Evolutionary conservation across 2,797 vertebrate genomes (phyloP).

Genomic region (Sebastes oblongus): DNA sequence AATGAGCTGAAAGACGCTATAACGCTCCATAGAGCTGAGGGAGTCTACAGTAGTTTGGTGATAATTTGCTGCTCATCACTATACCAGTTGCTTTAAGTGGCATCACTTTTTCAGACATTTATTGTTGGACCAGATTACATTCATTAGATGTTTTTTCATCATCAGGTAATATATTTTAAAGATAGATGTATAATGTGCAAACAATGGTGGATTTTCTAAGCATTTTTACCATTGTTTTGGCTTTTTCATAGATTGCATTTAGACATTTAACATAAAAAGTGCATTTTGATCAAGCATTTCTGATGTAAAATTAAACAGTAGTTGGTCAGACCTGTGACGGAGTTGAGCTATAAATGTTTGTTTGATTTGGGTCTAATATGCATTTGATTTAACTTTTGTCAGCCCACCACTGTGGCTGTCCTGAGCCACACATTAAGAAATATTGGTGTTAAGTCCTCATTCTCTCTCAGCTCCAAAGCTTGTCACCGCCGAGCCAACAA

Average conservation of each 20-base stretch:
- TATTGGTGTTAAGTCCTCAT: conserved; percentile 50
- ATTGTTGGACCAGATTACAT: not conserved
- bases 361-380: conserved; percentile 35
- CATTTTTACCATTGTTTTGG: not conserved
- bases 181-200: not conserved
- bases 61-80: not conserved
- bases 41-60: not conserved
- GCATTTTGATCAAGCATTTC: not conserved
- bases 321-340: conserved; percentile 10
- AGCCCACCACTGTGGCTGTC: conserved; percentile 28
- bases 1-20: not conserved
- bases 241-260: not conserved
- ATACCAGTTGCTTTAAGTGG: not conserved
- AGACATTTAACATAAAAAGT: not conserved
- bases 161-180: not conserved
- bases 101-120: not conserved
- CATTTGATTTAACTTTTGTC: conserved; percentile 53
- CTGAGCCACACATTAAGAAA: conserved; percentile 44
- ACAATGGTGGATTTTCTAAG: not conserved
- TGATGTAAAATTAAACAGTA: conserved; percentile 1
- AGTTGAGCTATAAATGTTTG: conserved; percentile 13
- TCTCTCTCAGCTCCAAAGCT: conserved; percentile 35
- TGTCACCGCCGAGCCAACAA: conserved; percentile 57
- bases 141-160: not conserved
- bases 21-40: not conserved